Percentiles rank a stretch among this genome's conserved stretches.
These are phyloP conservation scores for Pammene aurita DNA, from an alignment of 2,888 invertebrate genomes.

Conservation along the genomic window DNA sequence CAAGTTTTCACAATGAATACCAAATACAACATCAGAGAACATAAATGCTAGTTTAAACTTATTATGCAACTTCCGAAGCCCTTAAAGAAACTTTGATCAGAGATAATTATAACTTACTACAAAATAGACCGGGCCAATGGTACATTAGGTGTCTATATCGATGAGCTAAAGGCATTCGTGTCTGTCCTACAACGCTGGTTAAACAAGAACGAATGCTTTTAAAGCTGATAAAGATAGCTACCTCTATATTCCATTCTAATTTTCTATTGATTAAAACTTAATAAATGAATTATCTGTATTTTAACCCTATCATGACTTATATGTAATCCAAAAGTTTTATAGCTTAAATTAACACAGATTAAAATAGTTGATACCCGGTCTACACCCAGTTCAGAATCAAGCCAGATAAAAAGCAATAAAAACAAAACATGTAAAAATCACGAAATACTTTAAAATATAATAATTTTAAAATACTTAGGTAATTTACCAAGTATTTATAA, in stretches of 20 bases:
- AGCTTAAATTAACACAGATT: slow-evolving; percentile 39
- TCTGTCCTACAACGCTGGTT: not conserved
- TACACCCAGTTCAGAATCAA: slow-evolving; percentile 46
- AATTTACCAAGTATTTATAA: slow-evolving; percentile 19
- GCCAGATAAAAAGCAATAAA: slow-evolving; percentile 24
- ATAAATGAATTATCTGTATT: slow-evolving; percentile 12
- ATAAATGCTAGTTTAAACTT: slow-evolving; percentile 54
- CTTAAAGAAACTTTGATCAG: slow-evolving; percentile 62
- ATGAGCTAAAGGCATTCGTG: slow-evolving; percentile 9
- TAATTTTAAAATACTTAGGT: slow-evolving; percentile 24
- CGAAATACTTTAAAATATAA: slow-evolving; percentile 8
- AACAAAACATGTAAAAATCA: slow-evolving; percentile 14
- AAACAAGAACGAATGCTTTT: slow-evolving; percentile 10
- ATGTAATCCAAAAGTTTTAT: slow-evolving; percentile 32
- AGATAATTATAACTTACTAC: slow-evolving; percentile 66
- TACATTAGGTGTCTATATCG: not conserved
- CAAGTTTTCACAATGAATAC: slow-evolving; percentile 30
- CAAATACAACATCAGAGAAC: slow-evolving; percentile 47
- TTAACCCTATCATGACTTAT: slow-evolving; percentile 27
- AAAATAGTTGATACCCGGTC: slow-evolving; percentile 58
- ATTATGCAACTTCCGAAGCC: slow-evolving; percentile 69
- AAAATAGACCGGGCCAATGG: slow-evolving; percentile 53
- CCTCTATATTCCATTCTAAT: slow-evolving; percentile 13
- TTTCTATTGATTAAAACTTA: slow-evolving; percentile 26
- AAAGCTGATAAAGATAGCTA: not conserved